Base-by-base conservation (phyloP, 2,888 invertebrate genomes). In the Temnothorax unifasciatus region DNA sequence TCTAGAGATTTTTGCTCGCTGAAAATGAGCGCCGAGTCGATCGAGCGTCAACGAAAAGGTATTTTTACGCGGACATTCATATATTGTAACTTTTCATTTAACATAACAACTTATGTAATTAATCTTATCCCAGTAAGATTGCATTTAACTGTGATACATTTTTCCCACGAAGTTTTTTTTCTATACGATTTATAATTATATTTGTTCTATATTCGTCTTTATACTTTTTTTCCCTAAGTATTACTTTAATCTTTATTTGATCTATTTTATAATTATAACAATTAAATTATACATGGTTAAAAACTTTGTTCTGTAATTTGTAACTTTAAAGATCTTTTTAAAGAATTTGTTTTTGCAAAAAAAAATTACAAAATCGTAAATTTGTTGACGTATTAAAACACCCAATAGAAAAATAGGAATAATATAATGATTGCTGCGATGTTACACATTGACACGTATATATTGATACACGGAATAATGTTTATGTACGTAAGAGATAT, bases 81-180 rank as follows among this genome's bases (percentile, higher is more conserved):
- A n/a, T 59, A 59, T 47, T 71, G 50, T 52, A 73, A 50, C 15
- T 52, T 61, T 54, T 74, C 11, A 29, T 44, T 74, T 61, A 75
- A 57, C 18, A 0, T 74, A 61, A 74, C 21, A 63, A 44, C n/a
- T 13, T 57, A 5, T 83, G 66, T 52, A 52, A 59, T 77, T 84
- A 71, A 50, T 61, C 47, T 41, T 83, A 82, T 63, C 41, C 47
- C 34, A 77, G 71, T 74, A 52, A 64, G 68, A 81, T 81, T 69
- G 66, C 87, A 74, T 71, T 64, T 59, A 86, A 83, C 88, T 88
- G 89, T 88, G 89, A 89, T 88, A 88, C 11, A 83, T 86, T 83
- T 88, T 82, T 69, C 66, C 68, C 47, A 29, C 52, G 66, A 73
- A 41, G 41, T 75, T 86, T 75, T 68, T 59, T 76, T 54, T 47